A percentile compares a stretch with the other conserved stretches of the same genome.
These are phyloP conservation scores for Regulus satrapa DNA, from an alignment of 2,113 vertebrate genomes.

Conservation along the genomic window DNA sequence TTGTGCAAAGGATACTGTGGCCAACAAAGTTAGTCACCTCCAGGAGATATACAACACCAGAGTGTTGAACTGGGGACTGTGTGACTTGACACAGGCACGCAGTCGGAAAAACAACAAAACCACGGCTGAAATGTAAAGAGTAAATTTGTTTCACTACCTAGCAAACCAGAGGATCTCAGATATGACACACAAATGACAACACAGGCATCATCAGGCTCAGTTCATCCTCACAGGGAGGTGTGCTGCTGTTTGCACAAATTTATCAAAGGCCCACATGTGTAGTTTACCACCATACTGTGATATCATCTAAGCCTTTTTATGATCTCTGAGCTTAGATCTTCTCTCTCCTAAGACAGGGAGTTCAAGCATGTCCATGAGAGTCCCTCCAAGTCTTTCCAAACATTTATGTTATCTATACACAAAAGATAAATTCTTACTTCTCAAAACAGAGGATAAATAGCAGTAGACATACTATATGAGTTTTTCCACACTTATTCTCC, in stretches of 20 bases:
- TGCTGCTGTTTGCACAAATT: background rate
- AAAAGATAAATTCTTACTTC: background rate
- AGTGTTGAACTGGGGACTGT: background rate
- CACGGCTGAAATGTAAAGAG: fast-evolving
- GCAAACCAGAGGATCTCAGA: fast-evolving
- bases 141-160: background rate
- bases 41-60: background rate
- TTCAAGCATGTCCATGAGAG: background rate
- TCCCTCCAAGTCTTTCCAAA: background rate
- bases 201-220: background rate
- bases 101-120: background rate
- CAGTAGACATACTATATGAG: too few relatives aligned
- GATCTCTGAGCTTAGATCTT: background rate
- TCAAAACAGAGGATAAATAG: background rate
- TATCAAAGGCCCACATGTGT: background rate
- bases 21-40: background rate
- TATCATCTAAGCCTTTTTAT: background rate
- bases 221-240: fast-evolving
- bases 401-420: too few relatives aligned
- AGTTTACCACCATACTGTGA: background rate
- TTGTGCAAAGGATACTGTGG: too few relatives aligned
- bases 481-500: background rate
- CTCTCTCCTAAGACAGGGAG: too few relatives aligned
- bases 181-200: fast-evolving
- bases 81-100: background rate